These are phyloP conservation scores for Zaprionus gabonicus DNA, from an alignment of 1,140 invertebrate genomes.

Conservation along the genomic window DNA sequence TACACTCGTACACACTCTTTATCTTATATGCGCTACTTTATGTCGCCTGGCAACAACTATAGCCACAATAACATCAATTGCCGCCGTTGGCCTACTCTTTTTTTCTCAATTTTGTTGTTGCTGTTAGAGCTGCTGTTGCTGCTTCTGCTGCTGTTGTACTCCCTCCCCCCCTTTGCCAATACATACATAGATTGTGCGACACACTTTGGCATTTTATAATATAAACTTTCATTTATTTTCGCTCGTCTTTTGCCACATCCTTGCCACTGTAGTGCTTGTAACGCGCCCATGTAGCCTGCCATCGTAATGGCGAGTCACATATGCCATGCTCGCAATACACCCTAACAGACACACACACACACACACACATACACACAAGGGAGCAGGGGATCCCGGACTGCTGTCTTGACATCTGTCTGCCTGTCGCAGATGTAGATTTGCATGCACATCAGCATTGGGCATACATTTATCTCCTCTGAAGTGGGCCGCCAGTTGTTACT, in stretches of 20 bases:
- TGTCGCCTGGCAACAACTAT: slow-evolving; percentile 61
- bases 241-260: slow-evolving; percentile 57
- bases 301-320: slow-evolving; percentile 53
- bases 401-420: slow-evolving; percentile 81
- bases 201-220: slow-evolving; percentile 82
- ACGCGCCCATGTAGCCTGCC: slow-evolving; percentile 60
- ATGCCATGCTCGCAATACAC: slow-evolving; percentile 47
- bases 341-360: slow-evolving; percentile 5
- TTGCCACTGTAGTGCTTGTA: slow-evolving; percentile 59
- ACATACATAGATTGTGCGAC: slow-evolving; percentile 63
- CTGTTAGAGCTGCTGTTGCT: slow-evolving; percentile 17
- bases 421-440: slow-evolving; percentile 71
- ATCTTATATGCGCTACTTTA: slow-evolving; percentile 81
- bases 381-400: slow-evolving; percentile 10
- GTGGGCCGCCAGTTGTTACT: slow-evolving; percentile 58
- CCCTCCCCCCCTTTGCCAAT: slow-evolving; percentile 53
- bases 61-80: slow-evolving; percentile 30
- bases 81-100: slow-evolving; percentile 36
- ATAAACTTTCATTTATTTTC: slow-evolving; percentile 82
- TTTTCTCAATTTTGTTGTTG: slow-evolving; percentile 30
- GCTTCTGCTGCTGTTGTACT: slow-evolving; percentile 7
- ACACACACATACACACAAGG: background rate
- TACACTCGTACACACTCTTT: slow-evolving; percentile 50
- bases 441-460: slow-evolving; percentile 77
- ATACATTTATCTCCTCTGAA: slow-evolving; percentile 74